phyloP scores from a whole-genome alignment of 2,797 vertebrate species.

The Leuciscus waleckii region DNA sequence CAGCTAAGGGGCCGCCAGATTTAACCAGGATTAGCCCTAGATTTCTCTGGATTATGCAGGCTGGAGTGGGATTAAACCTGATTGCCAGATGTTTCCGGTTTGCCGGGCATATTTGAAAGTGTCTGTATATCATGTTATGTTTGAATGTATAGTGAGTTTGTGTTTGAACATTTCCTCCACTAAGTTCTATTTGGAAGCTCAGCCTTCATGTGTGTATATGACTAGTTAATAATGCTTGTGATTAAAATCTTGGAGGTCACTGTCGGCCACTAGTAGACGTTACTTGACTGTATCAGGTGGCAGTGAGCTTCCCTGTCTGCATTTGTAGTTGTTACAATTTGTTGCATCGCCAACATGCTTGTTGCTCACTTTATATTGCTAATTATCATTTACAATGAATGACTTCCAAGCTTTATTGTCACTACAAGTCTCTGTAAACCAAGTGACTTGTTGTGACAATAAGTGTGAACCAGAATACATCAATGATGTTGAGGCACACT shows the following conservation, averaged over 20 bases:
- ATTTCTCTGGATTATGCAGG: constrained; percentile 79
- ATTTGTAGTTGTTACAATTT: neutral
- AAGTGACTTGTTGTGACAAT: neutral
- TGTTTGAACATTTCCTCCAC: constrained; percentile 2
- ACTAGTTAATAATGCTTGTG: neutral
- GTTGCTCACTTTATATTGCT: neutral
- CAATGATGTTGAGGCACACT: no score
- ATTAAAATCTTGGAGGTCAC: neutral
- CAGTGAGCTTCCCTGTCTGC: neutral
- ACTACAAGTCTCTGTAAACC: neutral
- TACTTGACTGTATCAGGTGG: neutral
- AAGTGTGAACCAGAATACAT: neutral
- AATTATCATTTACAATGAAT: neutral
- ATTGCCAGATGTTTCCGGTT: constrained; percentile 75
- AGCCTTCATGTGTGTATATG: constrained; percentile 26
- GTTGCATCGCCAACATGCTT: neutral
- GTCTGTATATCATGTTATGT: constrained; percentile 12
- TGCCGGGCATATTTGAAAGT: constrained; percentile 27
- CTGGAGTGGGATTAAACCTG: constrained; percentile 78
- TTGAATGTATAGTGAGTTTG: neutral
- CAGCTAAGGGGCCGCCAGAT: constrained; percentile 77
- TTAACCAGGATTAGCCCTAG: constrained; percentile 81
- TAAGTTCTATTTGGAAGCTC: neutral
- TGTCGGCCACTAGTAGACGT: neutral
- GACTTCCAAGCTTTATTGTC: neutral